Conservation (phyloP, 2,888 invertebrate species). For the Tuta absoluta region DNA sequence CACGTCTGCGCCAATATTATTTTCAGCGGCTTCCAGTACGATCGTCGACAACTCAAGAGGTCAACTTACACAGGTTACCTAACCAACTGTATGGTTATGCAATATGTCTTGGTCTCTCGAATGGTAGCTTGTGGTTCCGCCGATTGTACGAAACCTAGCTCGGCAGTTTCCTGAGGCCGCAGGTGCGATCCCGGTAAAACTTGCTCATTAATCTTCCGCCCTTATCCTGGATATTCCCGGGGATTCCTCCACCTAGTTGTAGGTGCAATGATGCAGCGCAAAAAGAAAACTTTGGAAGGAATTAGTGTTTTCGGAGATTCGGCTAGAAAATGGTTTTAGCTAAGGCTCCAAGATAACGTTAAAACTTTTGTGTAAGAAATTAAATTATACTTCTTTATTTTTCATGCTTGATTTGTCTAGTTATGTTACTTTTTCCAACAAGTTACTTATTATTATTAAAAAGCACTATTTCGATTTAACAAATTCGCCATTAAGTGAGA, state of each 20-base stretch:
- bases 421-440: too few species aligned
- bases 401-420: too few species aligned
- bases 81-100: too few species aligned
- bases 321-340: background rate
- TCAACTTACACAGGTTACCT: too few species aligned
- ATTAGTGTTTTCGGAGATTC: conserved; percentile 3
- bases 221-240: conserved; percentile 10
- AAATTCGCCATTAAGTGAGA: too few species aligned
- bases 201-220: conserved; percentile 63
- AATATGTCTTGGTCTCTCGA: too few species aligned
- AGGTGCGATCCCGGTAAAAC: conserved; percentile 54
- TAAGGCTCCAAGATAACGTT: background rate
- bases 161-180: conserved; percentile 31
- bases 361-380: too few species aligned
- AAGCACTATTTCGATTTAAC: too few species aligned
- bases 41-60: too few species aligned
- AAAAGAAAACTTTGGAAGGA: background rate
- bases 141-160: conserved; percentile 6
- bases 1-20: conserved; percentile 7
- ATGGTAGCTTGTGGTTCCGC: too few species aligned
- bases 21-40: background rate
- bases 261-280: conserved; percentile 9
- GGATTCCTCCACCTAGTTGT: background rate
- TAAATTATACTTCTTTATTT: too few species aligned
- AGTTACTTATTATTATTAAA: too few species aligned